Base-by-base conservation (phyloP, 2,797 vertebrate species). In the Enteromius viviparus region DNA sequence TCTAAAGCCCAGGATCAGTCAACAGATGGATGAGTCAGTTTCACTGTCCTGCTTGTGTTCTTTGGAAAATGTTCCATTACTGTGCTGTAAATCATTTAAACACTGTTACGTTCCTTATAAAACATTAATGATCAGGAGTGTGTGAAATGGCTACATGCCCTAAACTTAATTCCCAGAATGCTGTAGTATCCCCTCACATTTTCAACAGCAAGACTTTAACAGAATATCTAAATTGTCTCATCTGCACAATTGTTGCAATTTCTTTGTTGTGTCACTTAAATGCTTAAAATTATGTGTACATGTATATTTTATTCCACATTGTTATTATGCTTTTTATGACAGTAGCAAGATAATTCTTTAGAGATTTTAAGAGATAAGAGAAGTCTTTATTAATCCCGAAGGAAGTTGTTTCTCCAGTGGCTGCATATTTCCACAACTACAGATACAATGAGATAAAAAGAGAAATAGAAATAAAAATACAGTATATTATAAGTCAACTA, bases 1-100 rank as follows among this genome's bases (percentile, higher is more conserved):
- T 10, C 40, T 32, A 58, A 83, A 83, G 72, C 81, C 65, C 23
- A 76, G 72, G 74, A 83, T 83, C 64, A 83, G 81, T 55, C 45
- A 37, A 76, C 60, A 40, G 19, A 51, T 8, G 12, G 51, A 74
- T 37, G 26, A 60, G 51, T 72, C 79, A 72, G 68, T 45, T 45
- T 78, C n/a, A 45, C 58, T 64, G 55, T 45, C 14, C 34, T 60
- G 53, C 42, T 6, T 2, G 11, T 14, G 29, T 10, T 23, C 5
- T 37, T 11, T 45, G 1, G 42, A 26, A 76, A 15, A 40, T 8
- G 2, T 9, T 29, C 37, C 4, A n/a, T 14, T 77, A 47, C n/a
- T 26, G 14, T 62, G 17, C 8, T 6, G 2, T 17, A 60, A 10
- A 23, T 37, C 3, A 19, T 51, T 47, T 47, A 29, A 7, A 29